These are phyloP conservation scores for human DNA, from an alignment of 2,113 vertebrate genomes.

Conservation along the genomic window DNA sequence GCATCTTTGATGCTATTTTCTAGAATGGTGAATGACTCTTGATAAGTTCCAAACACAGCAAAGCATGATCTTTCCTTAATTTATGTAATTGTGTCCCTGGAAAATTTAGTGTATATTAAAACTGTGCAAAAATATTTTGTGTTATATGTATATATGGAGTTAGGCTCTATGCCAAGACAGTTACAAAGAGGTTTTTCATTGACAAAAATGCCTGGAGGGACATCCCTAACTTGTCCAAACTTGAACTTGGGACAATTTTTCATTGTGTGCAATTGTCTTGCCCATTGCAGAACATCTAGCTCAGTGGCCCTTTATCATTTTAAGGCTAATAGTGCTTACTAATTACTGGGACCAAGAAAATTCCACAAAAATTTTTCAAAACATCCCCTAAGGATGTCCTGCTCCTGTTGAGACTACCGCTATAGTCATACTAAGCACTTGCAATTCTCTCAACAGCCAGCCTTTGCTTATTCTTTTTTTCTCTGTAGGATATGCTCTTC, in stretches of 20 bases:
- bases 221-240: background rate
- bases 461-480: background rate
- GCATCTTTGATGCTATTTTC: background rate
- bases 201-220: background rate
- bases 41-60: background rate
- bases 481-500: background rate
- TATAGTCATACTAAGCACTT: background rate
- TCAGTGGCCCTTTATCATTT: background rate
- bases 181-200: background rate
- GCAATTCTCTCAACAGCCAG: background rate
- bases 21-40: slow-evolving; percentile 5
- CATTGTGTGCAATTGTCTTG: background rate
- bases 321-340: background rate
- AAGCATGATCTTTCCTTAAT: background rate
- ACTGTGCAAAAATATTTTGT: background rate
- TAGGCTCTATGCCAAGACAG: background rate
- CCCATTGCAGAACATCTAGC: background rate
- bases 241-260: background rate
- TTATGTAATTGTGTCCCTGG: background rate
- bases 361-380: background rate
- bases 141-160: background rate
- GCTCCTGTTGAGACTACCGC: background rate
- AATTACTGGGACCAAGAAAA: background rate
- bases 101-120: slow-evolving; percentile 13
- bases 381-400: background rate